Percentiles rank a stretch among this genome's conserved stretches.
These are phyloP conservation scores for Notodonta dromedarius DNA, from an alignment of 2,888 invertebrate genomes.

Conservation along the genomic window DNA sequence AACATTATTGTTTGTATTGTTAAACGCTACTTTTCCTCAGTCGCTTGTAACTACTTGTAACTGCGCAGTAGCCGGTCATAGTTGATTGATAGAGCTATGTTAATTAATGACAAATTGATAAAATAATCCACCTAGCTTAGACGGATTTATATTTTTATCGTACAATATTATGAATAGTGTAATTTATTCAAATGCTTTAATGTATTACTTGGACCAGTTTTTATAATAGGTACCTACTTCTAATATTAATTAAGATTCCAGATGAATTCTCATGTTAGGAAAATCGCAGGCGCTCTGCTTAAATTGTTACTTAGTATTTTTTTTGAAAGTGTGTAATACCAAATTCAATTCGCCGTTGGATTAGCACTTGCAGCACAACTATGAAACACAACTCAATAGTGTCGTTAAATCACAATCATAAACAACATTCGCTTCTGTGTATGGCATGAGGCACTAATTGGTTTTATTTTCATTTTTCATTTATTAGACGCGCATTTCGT, in stretches of 20 bases:
- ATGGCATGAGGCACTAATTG: neutral
- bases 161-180: slow-evolving; percentile 16
- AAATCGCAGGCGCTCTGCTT: neutral
- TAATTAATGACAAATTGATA: slow-evolving; percentile 51
- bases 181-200: too few species aligned
- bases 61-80: slow-evolving; percentile 47
- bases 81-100: slow-evolving; percentile 49
- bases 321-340: too few species aligned
- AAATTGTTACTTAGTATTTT: too few species aligned
- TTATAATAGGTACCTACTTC: too few species aligned
- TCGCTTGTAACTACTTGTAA: slow-evolving; percentile 19
- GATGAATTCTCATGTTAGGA: too few species aligned
- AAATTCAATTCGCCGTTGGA: too few species aligned
- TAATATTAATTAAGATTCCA: too few species aligned
- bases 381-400: neutral
- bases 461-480: too few species aligned
- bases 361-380: neutral
- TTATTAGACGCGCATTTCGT: too few species aligned
- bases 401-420: neutral
- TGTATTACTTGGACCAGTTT: too few species aligned
- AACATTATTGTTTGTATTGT: slow-evolving; percentile 33
- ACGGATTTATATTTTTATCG: slow-evolving; percentile 39
- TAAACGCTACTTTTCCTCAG: slow-evolving; percentile 41
- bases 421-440: neutral
- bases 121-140: slow-evolving; percentile 40